These are phyloP conservation scores for Triplophysa dalaica DNA, from an alignment of 2,113 vertebrate species.

Conservation along the genomic window DNA sequence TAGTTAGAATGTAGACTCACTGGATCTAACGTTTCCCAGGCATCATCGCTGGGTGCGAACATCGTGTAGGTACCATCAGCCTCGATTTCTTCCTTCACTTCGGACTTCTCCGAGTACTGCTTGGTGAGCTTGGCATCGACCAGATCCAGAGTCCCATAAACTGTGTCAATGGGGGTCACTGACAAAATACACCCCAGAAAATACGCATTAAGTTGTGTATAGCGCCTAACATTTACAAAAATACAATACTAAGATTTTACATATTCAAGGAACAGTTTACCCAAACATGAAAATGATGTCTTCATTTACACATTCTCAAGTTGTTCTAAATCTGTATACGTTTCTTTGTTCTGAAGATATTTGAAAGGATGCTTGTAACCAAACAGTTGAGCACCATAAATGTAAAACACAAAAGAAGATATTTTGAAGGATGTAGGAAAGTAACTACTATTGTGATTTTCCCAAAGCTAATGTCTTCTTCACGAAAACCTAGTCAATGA, in stretches of 20 bases:
- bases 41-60: constrained; percentile 93
- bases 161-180: constrained; percentile 94
- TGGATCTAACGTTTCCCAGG: constrained; percentile 82
- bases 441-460: no score
- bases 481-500: constrained; percentile 6
- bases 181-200: constrained; percentile 3
- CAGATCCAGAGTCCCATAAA: constrained; percentile 89
- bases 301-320: background rate
- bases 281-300: background rate
- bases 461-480: constrained; percentile 1
- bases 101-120: constrained; percentile 81
- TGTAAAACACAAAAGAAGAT: no score
- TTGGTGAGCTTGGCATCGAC: constrained; percentile 83
- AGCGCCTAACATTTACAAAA: background rate
- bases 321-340: no score
- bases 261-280: no score
- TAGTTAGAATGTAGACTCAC: constrained; percentile 72
- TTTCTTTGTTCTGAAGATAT: no score
- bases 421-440: no score
- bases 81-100: constrained; percentile 84
- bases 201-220: background rate
- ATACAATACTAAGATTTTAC: no score
- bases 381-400: no score
- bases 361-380: no score
- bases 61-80: constrained; percentile 88